These are phyloP conservation scores for Neoitamus cyanurus DNA, from an alignment of 2,888 invertebrate genomes.

Conservation along the genomic window DNA sequence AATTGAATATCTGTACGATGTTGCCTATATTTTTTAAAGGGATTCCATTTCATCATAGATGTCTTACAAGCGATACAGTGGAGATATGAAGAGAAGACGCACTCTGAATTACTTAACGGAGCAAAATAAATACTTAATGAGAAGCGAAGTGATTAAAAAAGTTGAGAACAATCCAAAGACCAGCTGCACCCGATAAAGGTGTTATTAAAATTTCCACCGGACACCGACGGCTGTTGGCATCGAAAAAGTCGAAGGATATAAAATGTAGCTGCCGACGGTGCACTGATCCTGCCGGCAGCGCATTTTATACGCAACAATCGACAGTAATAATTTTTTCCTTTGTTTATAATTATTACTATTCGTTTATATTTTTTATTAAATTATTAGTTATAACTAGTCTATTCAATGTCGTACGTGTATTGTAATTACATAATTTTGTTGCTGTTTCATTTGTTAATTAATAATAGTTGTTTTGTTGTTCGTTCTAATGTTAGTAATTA, in stretches of 20 bases:
- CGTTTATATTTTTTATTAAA: constrained; percentile 34
- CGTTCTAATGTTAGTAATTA: constrained; percentile 40
- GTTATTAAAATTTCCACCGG: constrained; percentile 16
- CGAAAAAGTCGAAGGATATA: constrained; percentile 35
- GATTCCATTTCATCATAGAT: background rate
- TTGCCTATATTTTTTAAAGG: no score
- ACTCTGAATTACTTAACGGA: background rate
- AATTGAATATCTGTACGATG: no score
- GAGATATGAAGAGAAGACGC: background rate
- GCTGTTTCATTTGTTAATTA: constrained; percentile 21
- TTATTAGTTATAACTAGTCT: constrained; percentile 37
- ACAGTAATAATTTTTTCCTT: constrained; percentile 38
- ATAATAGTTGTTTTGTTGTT: constrained; percentile 27
- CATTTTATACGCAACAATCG: constrained; percentile 28
- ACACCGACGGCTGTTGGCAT: constrained; percentile 21
- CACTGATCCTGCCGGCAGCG: background rate
- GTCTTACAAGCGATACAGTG: background rate
- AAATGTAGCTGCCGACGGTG: constrained; percentile 8
- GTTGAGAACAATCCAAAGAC: background rate
- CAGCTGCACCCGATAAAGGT: constrained; percentile 5
- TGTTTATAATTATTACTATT: constrained; percentile 40
- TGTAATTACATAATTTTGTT: constrained; percentile 40
- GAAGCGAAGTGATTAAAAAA: background rate
- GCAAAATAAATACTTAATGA: background rate
- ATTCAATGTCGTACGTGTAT: constrained; percentile 24